Evolutionary conservation across 2,888 invertebrate species (phyloP).

Genomic region (Aquatica leii): DNA sequence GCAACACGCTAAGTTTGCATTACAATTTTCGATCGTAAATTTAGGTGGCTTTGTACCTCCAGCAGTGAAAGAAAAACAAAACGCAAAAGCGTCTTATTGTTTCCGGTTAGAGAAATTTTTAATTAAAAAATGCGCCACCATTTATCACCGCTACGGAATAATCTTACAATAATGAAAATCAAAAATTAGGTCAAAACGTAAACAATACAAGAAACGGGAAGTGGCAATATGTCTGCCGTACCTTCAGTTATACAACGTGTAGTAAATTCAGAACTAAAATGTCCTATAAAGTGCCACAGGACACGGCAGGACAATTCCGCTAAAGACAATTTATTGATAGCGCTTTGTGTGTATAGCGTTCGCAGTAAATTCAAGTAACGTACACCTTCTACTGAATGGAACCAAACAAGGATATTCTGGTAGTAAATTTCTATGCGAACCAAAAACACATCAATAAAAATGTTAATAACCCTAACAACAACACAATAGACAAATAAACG

Average conservation of each 20-base stretch:
- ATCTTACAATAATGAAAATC: slow-evolving; percentile 17
- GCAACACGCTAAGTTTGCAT: background rate
- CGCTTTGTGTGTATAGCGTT: slow-evolving; percentile 30
- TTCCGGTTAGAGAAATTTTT: background rate
- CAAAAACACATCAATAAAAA: too few relatives aligned
- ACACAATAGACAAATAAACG: too few relatives aligned
- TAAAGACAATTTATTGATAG: slow-evolving; percentile 41
- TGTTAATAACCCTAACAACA: too few relatives aligned
- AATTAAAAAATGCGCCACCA: slow-evolving; percentile 7
- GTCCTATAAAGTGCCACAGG: slow-evolving; percentile 37
- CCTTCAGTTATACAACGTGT: slow-evolving; percentile 23
- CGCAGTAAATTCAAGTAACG: slow-evolving; percentile 26
- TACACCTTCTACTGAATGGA: slow-evolving; percentile 9
- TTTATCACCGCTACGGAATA: background rate
- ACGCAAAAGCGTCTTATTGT: background rate
- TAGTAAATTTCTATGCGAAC: too few relatives aligned
- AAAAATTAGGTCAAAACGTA: slow-evolving; percentile 30
- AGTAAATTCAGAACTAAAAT: slow-evolving; percentile 28
- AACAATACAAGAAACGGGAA: slow-evolving; percentile 35
- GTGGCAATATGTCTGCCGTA: slow-evolving; percentile 15
- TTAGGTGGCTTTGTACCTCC: background rate
- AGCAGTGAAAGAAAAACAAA: too few relatives aligned
- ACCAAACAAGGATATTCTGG: slow-evolving; percentile 2
- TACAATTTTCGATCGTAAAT: background rate
- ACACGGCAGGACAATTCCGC: slow-evolving; percentile 37